Percentiles rank a stretch among this genome's conserved stretches.
Evolutionary conservation across 2,888 invertebrate species (phyloP).

Genomic region (Chymomyza fuscimana): DNA sequence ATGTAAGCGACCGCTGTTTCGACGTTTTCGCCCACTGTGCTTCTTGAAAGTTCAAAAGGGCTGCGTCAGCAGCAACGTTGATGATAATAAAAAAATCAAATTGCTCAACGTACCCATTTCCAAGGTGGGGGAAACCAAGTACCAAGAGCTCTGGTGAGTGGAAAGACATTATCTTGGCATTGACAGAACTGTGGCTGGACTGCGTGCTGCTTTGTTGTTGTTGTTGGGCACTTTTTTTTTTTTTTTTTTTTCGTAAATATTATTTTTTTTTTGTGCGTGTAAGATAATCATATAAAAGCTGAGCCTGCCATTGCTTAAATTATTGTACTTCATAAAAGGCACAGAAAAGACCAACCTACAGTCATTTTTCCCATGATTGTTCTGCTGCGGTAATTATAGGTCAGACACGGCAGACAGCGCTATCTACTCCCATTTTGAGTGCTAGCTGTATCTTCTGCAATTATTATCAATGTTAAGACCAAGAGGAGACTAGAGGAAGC

Average conservation of each 20-base stretch:
- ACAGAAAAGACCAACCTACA: constrained; percentile 21
- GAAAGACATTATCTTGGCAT: constrained; percentile 58
- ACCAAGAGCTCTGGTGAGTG: constrained; percentile 15
- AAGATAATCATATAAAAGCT: constrained; percentile 63
- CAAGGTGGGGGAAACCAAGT: neutral
- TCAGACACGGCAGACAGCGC: constrained; percentile 35
- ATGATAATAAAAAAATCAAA: constrained; percentile 45
- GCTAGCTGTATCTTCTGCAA: constrained; percentile 46
- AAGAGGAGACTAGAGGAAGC: constrained; percentile 14
- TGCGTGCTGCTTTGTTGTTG: constrained; percentile 29
- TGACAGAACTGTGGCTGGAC: constrained; percentile 45
- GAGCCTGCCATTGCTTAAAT: constrained; percentile 62
- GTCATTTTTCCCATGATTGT: constrained; percentile 72
- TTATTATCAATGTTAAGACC: constrained; percentile 25
- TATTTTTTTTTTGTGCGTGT: constrained; percentile 32
- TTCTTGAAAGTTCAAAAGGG: constrained; percentile 23
- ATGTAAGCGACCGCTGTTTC: too few relatives aligned
- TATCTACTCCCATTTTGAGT: neutral
- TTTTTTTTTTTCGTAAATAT: neutral
- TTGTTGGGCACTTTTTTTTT: neutral
- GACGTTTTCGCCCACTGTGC: neutral
- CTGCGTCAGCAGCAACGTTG: constrained; percentile 45
- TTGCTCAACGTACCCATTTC: constrained; percentile 26
- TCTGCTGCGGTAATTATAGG: constrained; percentile 71
- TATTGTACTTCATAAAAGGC: constrained; percentile 58